Percentiles rank a stretch among this genome's conserved stretches.
Evolutionary conservation across 2,888 invertebrate genomes (phyloP).

Genomic region (Drosophila paranaensis): DNA sequence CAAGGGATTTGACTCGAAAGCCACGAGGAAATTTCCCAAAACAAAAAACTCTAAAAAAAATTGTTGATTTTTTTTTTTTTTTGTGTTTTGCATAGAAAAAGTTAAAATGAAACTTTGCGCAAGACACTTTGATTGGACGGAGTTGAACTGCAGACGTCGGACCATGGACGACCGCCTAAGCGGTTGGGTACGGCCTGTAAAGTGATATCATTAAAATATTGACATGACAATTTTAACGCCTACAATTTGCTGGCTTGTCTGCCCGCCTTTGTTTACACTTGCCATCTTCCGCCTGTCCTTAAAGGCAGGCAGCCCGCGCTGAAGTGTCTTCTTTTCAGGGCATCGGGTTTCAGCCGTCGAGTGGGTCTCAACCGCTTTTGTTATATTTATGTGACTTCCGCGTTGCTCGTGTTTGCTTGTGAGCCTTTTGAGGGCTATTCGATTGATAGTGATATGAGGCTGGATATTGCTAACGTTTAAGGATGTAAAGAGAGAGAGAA

Average conservation of each 20-base stretch:
- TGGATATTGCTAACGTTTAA: background rate
- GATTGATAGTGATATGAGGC: background rate
- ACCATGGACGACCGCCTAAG: background rate
- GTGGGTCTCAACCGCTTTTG: background rate
- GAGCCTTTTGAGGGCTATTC: background rate
- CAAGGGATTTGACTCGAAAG: slow-evolving; percentile 55
- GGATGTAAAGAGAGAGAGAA: background rate
- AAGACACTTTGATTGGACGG: slow-evolving; percentile 46
- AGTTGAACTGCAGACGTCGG: slow-evolving; percentile 25
- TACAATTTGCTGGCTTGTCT: slow-evolving; percentile 73
- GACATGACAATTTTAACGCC: slow-evolving; percentile 85
- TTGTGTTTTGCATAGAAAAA: slow-evolving; percentile 45
- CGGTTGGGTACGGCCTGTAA: slow-evolving; percentile 51
- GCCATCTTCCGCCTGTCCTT: slow-evolving; percentile 16
- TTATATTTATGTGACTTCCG: background rate
- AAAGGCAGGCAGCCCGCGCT: background rate
- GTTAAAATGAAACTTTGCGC: slow-evolving; percentile 69
- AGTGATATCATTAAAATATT: slow-evolving; percentile 83
- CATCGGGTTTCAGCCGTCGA: background rate
- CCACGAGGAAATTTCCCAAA: slow-evolving; percentile 38
- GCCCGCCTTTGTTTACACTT: slow-evolving; percentile 48
- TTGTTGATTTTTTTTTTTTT: background rate
- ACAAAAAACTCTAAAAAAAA: slow-evolving; percentile 18
- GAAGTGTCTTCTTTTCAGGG: background rate
- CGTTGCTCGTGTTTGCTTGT: background rate